Evolutionary conservation across 2,113 vertebrate species (phyloP).

Genomic region (Melanerpes aurifrons): DNA sequence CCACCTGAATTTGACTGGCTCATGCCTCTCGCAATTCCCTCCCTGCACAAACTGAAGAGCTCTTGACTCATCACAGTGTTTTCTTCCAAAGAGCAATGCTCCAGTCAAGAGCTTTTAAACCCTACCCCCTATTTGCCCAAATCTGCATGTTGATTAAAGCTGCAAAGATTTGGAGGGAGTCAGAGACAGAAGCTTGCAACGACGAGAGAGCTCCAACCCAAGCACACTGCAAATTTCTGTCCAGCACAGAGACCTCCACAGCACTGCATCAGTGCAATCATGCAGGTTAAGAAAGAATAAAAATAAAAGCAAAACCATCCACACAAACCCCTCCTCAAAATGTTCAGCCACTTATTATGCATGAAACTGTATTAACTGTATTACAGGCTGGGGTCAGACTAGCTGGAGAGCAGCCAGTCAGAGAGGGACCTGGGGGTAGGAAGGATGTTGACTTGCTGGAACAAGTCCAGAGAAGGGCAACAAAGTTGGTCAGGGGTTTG

Average conservation of each 20-base stretch:
- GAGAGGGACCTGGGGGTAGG: too few relatives aligned
- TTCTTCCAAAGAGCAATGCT: neutral
- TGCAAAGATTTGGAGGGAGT: neutral
- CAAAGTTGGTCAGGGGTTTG: too few relatives aligned
- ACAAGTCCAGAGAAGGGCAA: too few relatives aligned
- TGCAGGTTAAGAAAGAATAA: neutral
- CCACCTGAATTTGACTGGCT: neutral
- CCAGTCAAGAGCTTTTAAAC: neutral
- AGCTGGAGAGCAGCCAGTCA: too few relatives aligned
- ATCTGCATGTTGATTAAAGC: neutral
- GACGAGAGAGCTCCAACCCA: neutral
- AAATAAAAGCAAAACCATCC: neutral
- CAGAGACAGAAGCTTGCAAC: neutral
- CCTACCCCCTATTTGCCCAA: neutral
- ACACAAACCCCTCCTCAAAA: neutral
- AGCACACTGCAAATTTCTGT: neutral
- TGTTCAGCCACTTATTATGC: neutral
- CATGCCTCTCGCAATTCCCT: neutral
- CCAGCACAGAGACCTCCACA: neutral
- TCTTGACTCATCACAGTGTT: neutral
- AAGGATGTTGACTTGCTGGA: too few relatives aligned
- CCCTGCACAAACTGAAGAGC: neutral
- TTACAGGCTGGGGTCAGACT: too few relatives aligned
- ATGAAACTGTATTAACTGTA: neutral
- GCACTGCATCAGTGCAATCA: rapidly evolving